Evolutionary conservation across 2,113 vertebrate genomes (phyloP), one percentile per base, ranked within the genome.

Genomic region (Hyperoodon ampullatus): DNA sequence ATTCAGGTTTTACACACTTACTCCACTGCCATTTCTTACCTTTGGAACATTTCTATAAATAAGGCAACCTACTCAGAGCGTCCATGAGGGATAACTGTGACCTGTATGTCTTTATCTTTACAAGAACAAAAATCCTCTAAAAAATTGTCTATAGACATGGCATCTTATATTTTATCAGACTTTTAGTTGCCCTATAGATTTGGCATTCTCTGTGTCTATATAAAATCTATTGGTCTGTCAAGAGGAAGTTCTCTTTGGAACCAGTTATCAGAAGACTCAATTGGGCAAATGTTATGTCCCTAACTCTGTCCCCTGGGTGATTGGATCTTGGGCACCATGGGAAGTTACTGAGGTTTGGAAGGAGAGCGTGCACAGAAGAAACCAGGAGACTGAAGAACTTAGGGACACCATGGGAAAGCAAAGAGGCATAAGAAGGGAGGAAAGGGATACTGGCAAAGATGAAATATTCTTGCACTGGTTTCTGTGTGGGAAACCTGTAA

Each of bases 401-500:
- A 26, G 60, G 11, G 75, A 92, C n/a, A 81, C 60, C 33, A 5
- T 61, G 10, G 35, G 35, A 50, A 95, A 88, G 60, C 39, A 82
- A 85, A 78, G 81, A 53, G n/a, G 30, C 33, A 9, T 53, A 15
- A 86, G 53, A 83, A 68, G 42, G 80, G 55, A 84, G 55, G 72
- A 60, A 77, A 86, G 23, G 44, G 50, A 12, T 55, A 55, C 53
- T 81, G 58, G 92, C 42, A 88, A 86, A 92, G 87, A 94, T 72
- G 50, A 90, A 88, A 93, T 53, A 70, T 72, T 88, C 65, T 58
- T 80, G 33, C 15, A 24, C 53, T 94, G 87, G 65, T 88, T 93
- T 97, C 93, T 74, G 4, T 83, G 92, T 0, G 4, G 68, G 39
- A 98, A 97, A 91, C n/a, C 72, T 93, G 24, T 6, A 93, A 92